phyloP scores from a whole-genome alignment of 2,888 invertebrate genomes.

The Thelaira solivaga region DNA sequence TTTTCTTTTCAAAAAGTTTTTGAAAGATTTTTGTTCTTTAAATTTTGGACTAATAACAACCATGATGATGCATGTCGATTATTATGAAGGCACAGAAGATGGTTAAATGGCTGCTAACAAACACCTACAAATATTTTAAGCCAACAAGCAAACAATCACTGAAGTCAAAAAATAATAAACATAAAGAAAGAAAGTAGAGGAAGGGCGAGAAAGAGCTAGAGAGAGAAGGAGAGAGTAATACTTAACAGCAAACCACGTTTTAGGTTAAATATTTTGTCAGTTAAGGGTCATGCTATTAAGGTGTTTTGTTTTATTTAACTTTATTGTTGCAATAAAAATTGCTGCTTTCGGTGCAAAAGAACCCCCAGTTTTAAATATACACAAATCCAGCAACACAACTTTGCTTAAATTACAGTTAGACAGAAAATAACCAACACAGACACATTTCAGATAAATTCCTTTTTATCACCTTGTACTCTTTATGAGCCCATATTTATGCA shows the following conservation, averaged over 20 bases:
- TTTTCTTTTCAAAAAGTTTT: background rate
- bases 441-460: background rate
- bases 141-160: background rate
- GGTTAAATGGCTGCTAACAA: slow-evolving; percentile 23
- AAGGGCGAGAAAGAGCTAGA: slow-evolving; percentile 21
- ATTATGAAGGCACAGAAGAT: slow-evolving; percentile 29
- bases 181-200: background rate
- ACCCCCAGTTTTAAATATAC: slow-evolving; percentile 14
- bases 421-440: background rate
- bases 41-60: slow-evolving; percentile 19
- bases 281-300: slow-evolving; percentile 63
- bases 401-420: background rate
- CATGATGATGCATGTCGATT: slow-evolving; percentile 15
- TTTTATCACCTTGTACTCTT: slow-evolving; percentile 40
- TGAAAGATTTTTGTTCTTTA: slow-evolving; percentile 7
- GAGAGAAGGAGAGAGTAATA: slow-evolving; percentile 2
- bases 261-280: slow-evolving; percentile 55
- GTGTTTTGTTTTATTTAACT: slow-evolving; percentile 66
- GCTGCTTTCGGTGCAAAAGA: slow-evolving; percentile 19
- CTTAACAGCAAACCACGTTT: slow-evolving; percentile 46
- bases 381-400: background rate
- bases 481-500: too few species aligned
- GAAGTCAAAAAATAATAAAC: background rate
- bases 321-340: slow-evolving; percentile 55
- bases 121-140: too few species aligned